Evolutionary conservation across 2,797 vertebrate genomes (phyloP), one percentile per base, ranked within the genome.

Genomic region (Bryconaethiops microstoma): DNA sequence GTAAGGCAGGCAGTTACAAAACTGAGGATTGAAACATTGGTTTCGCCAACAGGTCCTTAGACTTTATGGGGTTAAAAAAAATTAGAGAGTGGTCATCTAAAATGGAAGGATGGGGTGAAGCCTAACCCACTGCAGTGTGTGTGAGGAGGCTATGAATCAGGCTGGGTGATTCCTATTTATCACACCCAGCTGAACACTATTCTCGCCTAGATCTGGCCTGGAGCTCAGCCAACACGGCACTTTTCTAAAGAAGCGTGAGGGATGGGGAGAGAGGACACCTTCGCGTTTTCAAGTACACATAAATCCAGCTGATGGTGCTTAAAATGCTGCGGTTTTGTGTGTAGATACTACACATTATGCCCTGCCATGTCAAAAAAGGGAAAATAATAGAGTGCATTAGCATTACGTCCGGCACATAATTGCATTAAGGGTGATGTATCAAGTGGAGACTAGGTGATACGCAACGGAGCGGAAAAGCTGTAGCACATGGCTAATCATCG

Each of bases 301-400:
- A 91, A 93, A 94, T 93, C 87, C 88, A 81, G 85, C 84, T 91
- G 92, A 93, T 94, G 91, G 89, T 88, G 90, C 85, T 91, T 93
- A 92, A 93, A 94, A 90, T 90, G 90, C 87, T 92, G 90, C 81
- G 89, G 87, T 92, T 90, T 75, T 69, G 77, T 68, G 79, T 90
- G 91, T 90, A 79, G 87, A 91, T 88, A 89, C 88, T 82, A 86
- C 86, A 89, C 88, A 92, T 91, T 89, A 93, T 90, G 88, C 87
- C 80, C 74, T 77, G 86, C 86, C 67, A 81, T 85, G 83, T 90
- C 90, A 91, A 91, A 90, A 91, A 87, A 74, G 84, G 69, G 84
- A 88, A 78, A 77, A 81, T 85, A 84, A 88, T 90, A 91, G 88
- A 91, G 80, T 73, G 84, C 84, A 87, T 92, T 78, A 81, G 83